These are phyloP conservation scores for Caradrina kadenii DNA, from an alignment of 2,888 invertebrate species.

Conservation along the genomic window DNA sequence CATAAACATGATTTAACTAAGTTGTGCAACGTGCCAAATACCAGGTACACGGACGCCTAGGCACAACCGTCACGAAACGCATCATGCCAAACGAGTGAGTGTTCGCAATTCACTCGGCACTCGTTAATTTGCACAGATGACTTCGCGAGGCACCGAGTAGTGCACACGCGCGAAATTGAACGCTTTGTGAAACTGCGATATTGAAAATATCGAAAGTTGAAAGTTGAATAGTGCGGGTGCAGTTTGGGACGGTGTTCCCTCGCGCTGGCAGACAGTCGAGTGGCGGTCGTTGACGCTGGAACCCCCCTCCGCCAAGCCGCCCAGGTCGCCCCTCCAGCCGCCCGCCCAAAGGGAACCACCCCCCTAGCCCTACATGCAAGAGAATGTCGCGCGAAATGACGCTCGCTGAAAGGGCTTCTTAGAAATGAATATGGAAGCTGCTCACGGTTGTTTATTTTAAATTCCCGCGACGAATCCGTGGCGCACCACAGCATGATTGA, in stretches of 20 bases:
- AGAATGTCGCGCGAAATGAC: constrained; percentile 71
- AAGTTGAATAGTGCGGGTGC: constrained; percentile 70
- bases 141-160: constrained; percentile 28
- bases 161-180: constrained; percentile 44
- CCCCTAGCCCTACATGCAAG: constrained; percentile 69
- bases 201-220: constrained; percentile 71
- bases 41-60: constrained; percentile 57
- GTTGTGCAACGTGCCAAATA: constrained; percentile 65
- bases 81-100: constrained; percentile 61
- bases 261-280: constrained; percentile 84
- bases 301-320: constrained; percentile 76
- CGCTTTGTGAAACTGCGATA: constrained; percentile 50
- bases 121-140: constrained; percentile 54
- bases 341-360: constrained; percentile 84
- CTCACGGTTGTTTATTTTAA: constrained; percentile 61
- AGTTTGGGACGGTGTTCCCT: constrained; percentile 80
- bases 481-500: constrained; percentile 55
- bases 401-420: constrained; percentile 60
- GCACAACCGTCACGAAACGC: constrained; percentile 63
- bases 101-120: constrained; percentile 59
- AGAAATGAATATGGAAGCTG: constrained; percentile 59
- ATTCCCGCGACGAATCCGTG: constrained; percentile 51
- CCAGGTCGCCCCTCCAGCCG: constrained; percentile 83
- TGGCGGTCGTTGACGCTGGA: constrained; percentile 90
- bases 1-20: constrained; percentile 54